Base-by-base conservation (phyloP, 2,797 vertebrate genomes). In the Thaleichthys pacificus region DNA sequence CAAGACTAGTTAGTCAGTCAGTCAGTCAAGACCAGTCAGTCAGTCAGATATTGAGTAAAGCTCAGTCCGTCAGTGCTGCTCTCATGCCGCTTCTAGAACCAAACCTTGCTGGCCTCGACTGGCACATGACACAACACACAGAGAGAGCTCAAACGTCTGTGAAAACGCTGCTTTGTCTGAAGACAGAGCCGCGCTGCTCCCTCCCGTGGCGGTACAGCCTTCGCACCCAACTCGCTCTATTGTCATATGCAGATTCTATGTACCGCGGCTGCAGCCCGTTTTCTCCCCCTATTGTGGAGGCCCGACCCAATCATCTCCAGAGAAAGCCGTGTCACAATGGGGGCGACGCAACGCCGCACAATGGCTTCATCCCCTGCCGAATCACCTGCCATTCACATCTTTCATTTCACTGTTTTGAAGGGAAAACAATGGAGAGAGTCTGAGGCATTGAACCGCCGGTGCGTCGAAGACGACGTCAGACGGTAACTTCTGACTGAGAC, bases 321-420 rank as follows among this genome's bases (percentile, higher is more conserved):
- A 11, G 71, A 67, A 64, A 80, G 22, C 22, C 15, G 19, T 3
- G 66, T 38, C 42, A 72, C 75, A 77, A 8, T 3, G 61, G 24
- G 24, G 62, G 69, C 28, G 47, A 28, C 19, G 56, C 19, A 2
- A 7, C 69, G 51, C 30, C 70, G 65, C 54, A 15, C 72, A 73
- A 77, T 54, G 63, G 67, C 66, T 64, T 74, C 77, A 68, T 67
- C 61, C 73, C 57, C 42, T 21, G 54, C 71, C 66, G 61, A 30
- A 54, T 73, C 21, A 3, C 57, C 61, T 80, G 56, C 74, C 66
- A 77, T 71, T 73, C 28, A 72, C 70, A 69, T 4, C 38, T 72
- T 82, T 67, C 19, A 76, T 73, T 72, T 74, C 69, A 26, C 54
- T 61, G 51, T 58, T 26, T 70, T 51, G 21, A 54, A 54, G 24